Percentiles rank a stretch among this genome's conserved stretches.
phyloP scores from a whole-genome alignment of 1,140 invertebrate genomes.

The Drosophila lacteicornis region DNA sequence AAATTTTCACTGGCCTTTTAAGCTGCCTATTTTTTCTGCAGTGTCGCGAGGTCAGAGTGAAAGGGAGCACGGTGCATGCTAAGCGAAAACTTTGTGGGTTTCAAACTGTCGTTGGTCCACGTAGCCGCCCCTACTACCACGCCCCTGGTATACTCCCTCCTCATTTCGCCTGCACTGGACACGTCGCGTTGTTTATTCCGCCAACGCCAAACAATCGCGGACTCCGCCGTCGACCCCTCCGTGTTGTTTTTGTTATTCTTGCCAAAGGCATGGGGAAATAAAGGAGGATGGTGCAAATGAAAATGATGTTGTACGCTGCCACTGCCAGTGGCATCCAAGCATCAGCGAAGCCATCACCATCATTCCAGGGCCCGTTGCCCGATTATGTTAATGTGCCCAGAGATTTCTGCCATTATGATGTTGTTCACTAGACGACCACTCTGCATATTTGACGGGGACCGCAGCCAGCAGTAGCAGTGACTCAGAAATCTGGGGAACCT shows the following conservation, averaged over 20 bases:
- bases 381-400: constrained; percentile 79
- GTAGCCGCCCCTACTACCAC: neutral
- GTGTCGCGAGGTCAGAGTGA: constrained; percentile 33
- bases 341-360: constrained; percentile 45
- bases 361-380: constrained; percentile 56
- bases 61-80: constrained; percentile 27
- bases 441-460: constrained; percentile 70
- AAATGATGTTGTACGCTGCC: constrained; percentile 70
- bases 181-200: constrained; percentile 79
- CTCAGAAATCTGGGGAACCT: constrained; percentile 9
- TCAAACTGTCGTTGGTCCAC: constrained; percentile 50
- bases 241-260: constrained; percentile 58
- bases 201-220: constrained; percentile 79
- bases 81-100: constrained; percentile 77
- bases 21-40: neutral
- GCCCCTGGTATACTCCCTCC: neutral
- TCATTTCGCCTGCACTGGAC: constrained; percentile 67
- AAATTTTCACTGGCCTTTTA: neutral
- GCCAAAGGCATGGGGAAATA: neutral
- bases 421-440: constrained; percentile 71
- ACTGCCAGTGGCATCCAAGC: constrained; percentile 47
- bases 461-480: constrained; percentile 25
- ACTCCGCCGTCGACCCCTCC: constrained; percentile 31
- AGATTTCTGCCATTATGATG: constrained; percentile 75
- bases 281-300: constrained; percentile 50